phyloP scores from a whole-genome alignment of 2,888 invertebrate genomes.

The Plagodis pulveraria region DNA sequence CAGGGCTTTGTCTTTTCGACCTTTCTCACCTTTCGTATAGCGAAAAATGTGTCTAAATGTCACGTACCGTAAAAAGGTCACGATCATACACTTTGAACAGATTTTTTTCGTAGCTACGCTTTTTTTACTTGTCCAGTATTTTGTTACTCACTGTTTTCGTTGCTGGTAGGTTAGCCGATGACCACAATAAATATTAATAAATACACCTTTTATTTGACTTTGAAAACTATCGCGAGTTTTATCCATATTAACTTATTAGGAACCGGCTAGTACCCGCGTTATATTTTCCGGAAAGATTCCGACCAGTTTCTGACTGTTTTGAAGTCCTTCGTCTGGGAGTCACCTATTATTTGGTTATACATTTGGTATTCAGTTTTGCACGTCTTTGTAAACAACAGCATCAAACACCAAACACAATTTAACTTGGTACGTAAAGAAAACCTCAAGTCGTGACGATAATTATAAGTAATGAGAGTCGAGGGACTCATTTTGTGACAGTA shows the following conservation, averaged over 20 bases:
- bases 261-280: no score
- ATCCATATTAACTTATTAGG: no score
- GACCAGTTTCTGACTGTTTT: no score
- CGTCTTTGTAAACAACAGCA: constrained; percentile 40
- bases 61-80: constrained; percentile 18
- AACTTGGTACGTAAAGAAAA: constrained; percentile 48
- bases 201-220: no score
- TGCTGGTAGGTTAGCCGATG: no score
- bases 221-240: no score
- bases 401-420: constrained; percentile 52
- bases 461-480: constrained; percentile 46
- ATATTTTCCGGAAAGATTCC: no score
- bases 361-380: constrained; percentile 5
- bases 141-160: no score
- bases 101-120: no score
- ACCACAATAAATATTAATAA: no score
- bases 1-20: constrained; percentile 48
- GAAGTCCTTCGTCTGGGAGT: no score
- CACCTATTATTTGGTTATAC: constrained; percentile 1
- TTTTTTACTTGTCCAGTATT: no score
- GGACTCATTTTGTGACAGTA: constrained; percentile 45
- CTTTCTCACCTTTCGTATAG: constrained; percentile 35
- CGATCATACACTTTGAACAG: constrained; percentile 2
- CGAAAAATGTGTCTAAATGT: constrained; percentile 18
- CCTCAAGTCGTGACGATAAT: constrained; percentile 44